phyloP scores from a whole-genome alignment of 2,888 invertebrate species.

The Bellardia pandia region DNA sequence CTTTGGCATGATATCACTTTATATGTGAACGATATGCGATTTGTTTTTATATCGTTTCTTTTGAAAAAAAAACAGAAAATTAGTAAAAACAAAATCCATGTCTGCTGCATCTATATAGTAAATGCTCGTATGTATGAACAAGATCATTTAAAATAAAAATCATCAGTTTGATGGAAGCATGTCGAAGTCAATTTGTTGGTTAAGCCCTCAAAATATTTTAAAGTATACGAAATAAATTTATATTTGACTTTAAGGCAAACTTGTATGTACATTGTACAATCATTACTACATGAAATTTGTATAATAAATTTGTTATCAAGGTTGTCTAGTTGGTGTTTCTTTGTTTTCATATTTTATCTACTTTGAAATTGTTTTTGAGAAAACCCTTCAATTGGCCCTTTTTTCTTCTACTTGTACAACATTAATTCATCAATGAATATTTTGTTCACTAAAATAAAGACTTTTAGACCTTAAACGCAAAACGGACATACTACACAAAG shows the following conservation, averaged over 20 bases:
- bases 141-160: conserved; percentile 59
- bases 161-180: conserved; percentile 75
- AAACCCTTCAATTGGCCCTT: conserved; percentile 38
- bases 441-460: conserved; percentile 44
- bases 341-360: not conserved
- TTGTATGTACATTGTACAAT: not conserved
- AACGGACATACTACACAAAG: conserved; percentile 54
- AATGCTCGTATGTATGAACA: not conserved
- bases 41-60: not conserved
- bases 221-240: conserved; percentile 21
- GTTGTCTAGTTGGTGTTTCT: conserved; percentile 77
- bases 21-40: conserved; percentile 2
- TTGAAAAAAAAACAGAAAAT: conserved; percentile 10
- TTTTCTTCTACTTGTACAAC: not conserved
- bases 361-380: conserved; percentile 3
- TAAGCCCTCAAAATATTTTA: conserved; percentile 53
- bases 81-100: conserved; percentile 27
- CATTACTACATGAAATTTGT: conserved; percentile 35
- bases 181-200: conserved; percentile 73
- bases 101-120: conserved; percentile 11
- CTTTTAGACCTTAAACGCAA: conserved; percentile 36
- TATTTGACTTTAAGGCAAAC: conserved; percentile 35
- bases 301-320: conserved; percentile 84
- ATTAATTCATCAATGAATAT: conserved; percentile 58
- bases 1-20: not conserved